phyloP scores from a whole-genome alignment of 2,888 invertebrate genomes.

The Apodemia hepburni region DNA sequence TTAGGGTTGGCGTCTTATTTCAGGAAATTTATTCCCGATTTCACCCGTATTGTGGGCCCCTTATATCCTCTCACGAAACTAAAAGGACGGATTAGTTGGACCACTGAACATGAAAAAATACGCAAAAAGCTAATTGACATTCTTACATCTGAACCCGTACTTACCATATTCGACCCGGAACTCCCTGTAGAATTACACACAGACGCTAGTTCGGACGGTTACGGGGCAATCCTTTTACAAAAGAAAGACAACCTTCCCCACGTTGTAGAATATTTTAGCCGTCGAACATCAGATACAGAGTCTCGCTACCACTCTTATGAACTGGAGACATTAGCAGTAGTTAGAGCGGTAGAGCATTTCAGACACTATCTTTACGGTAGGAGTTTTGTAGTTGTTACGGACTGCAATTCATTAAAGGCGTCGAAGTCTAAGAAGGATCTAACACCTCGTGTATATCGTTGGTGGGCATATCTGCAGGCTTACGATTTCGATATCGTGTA shows the following conservation, averaged over 20 bases:
- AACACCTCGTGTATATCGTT: slow-evolving; percentile 29
- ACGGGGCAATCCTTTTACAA: no score
- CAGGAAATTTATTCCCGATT: slow-evolving; percentile 18
- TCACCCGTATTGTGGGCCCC: slow-evolving; percentile 3
- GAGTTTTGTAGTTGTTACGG: no score
- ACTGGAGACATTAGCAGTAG: slow-evolving; percentile 5
- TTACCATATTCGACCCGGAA: slow-evolving; percentile 26
- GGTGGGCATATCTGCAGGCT: slow-evolving; percentile 29
- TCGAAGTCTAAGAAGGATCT: slow-evolving; percentile 32
- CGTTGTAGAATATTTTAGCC: slow-evolving; percentile 31
- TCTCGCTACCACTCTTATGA: slow-evolving; percentile 26
- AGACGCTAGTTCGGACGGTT: slow-evolving; percentile 20
- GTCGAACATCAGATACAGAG: no score
- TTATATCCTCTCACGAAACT: slow-evolving; percentile 23
- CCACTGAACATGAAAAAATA: slow-evolving; percentile 9
- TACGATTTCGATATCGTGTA: slow-evolving; percentile 28
- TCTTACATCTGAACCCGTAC: slow-evolving; percentile 11
- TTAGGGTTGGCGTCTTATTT: slow-evolving; percentile 21
- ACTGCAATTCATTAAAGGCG: no score
- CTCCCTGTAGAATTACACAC: slow-evolving; percentile 29
- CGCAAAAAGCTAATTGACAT: slow-evolving; percentile 12
- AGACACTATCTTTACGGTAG: no score
- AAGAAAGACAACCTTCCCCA: no score
- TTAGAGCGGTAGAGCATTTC: no score
- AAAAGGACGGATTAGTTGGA: slow-evolving; percentile 25